These are phyloP conservation scores for Porites lutea DNA, from an alignment of 64 coral and sea anemone species.

Conservation along the genomic window DNA sequence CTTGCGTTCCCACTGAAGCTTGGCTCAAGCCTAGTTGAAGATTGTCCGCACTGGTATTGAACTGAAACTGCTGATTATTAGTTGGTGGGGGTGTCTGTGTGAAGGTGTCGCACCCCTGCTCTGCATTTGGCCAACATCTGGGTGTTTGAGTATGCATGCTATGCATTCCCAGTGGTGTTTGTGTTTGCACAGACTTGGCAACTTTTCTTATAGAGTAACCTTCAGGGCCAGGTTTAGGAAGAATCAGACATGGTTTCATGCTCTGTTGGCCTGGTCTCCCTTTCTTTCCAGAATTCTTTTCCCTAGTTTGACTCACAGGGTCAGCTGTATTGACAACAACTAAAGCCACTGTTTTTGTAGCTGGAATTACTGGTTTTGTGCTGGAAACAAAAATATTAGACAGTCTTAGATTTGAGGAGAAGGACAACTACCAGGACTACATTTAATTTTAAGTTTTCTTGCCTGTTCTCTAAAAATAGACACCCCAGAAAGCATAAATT, in stretches of 20 bases:
- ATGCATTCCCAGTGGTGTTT: background rate
- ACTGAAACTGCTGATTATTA: background rate
- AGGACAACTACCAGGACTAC: background rate
- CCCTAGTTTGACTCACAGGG: background rate
- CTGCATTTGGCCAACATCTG: background rate
- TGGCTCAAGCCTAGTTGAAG: slow-evolving; percentile 23
- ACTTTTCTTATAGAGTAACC: background rate
- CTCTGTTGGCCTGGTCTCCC: background rate
- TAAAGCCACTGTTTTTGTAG: background rate
- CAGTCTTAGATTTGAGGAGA: background rate
- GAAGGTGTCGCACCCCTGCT: slow-evolving; percentile 19
- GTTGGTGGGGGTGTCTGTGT: slow-evolving; percentile 15
- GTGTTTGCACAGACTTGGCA: slow-evolving; percentile 39
- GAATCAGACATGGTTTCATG: background rate
- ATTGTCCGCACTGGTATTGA: background rate
- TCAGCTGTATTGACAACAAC: background rate
- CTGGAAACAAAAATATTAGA: background rate
- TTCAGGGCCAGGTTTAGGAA: slow-evolving; percentile 29
- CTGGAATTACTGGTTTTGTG: background rate
- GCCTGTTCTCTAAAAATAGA: too few species aligned
- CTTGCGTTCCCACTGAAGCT: slow-evolving; percentile 70
- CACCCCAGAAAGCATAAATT: too few species aligned
- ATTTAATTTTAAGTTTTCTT: too few species aligned
- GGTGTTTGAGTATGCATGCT: slow-evolving; percentile 48
- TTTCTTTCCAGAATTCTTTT: background rate